Base-by-base conservation (phyloP, 37 sponge, comb jelly and placozoan genomes). In the Geodia barretti region DNA sequence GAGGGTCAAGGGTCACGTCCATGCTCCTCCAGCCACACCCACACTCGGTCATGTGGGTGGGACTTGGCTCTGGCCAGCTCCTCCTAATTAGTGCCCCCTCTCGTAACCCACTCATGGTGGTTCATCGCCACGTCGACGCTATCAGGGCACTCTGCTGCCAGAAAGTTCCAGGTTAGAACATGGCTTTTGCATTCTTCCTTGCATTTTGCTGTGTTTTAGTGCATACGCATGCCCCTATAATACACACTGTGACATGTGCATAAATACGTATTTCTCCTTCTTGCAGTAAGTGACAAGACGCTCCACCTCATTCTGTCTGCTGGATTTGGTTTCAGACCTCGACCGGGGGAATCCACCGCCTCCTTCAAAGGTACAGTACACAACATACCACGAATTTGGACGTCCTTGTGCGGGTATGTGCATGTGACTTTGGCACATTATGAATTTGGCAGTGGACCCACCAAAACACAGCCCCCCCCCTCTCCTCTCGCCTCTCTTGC, bases 51-150 rank as follows among this genome's bases (percentile, higher is more conserved):
- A 60, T 93, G 41, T 89, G 90, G 93, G 75, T 93, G 64, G 93
- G 89, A 64, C 79, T 89, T 28, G 76, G 63, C 36, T 82, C 87
- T 67, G 90, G 89, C 58, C 90, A 89, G 79, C 42, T 93, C 34
- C 75, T 93, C 29, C 42, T 92, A 5, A 36, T 84, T 28, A 87
- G 87, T 75, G 85, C 85, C 28, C 65, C 73, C 35, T 73, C 88
- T 23, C 66, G 81, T 3, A 62, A 33, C 7, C 88, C 92, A 23
- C 73, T 92, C 26, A 72, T 87, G 68, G 74, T 72, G 1, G 62
- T 62, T 28, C 60, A 64, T 28, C 76, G 88, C 5, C 92, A 92
- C 62, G 40, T 72, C 1, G 40, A 60, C 25, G 62, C 83, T 24
- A 75, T 92, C 29, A 54, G 82, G 1, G 39, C 66, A 37, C 77